Conservation (phyloP, 2,113 vertebrate species). For the Stictonetta naevosa region DNA sequence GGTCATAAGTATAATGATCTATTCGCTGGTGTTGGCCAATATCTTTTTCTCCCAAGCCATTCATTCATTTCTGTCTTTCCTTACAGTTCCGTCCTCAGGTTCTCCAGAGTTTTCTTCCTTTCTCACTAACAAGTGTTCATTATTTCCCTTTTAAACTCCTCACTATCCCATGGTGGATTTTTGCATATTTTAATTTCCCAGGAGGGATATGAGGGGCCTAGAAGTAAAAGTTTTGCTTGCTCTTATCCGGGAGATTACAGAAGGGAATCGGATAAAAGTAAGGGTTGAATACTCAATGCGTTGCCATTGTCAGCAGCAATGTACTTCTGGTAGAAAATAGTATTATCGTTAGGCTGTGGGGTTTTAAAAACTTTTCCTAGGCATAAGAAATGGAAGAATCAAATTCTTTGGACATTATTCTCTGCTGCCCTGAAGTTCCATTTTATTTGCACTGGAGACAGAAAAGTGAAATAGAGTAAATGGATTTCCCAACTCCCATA, state of each 20-base stretch:
- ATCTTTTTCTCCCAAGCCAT: not conserved
- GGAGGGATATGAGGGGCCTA: conserved; percentile 16
- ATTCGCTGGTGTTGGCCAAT: not conserved
- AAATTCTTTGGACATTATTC: not conserved
- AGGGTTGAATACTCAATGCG: conserved; percentile 1
- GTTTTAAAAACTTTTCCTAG: conserved; percentile 14
- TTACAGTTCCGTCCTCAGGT: not conserved
- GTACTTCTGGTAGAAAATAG: conserved; percentile 13
- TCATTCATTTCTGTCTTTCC: not conserved
- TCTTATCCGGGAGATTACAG: conserved; percentile 31
- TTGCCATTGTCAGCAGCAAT: conserved; percentile 25
- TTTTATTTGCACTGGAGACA: not conserved
- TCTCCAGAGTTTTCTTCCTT: conserved; percentile 5
- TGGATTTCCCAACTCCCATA: not conserved
- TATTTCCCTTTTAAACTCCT: conserved; percentile 9
- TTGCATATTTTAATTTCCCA: conserved; percentile 52
- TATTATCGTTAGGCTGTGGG: not conserved
- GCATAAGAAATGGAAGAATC: not conserved
- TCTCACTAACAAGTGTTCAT: not conserved
- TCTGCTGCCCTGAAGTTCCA: not conserved
- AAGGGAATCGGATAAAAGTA: not conserved
- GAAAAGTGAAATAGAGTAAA: not conserved
- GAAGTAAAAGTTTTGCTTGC: conserved; percentile 46
- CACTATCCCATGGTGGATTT: not conserved
- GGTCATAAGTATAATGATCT: not conserved